phyloP scores from a whole-genome alignment of 30 jellyfish, hydroid and myxozoan species.

The Mastigias papua region DNA sequence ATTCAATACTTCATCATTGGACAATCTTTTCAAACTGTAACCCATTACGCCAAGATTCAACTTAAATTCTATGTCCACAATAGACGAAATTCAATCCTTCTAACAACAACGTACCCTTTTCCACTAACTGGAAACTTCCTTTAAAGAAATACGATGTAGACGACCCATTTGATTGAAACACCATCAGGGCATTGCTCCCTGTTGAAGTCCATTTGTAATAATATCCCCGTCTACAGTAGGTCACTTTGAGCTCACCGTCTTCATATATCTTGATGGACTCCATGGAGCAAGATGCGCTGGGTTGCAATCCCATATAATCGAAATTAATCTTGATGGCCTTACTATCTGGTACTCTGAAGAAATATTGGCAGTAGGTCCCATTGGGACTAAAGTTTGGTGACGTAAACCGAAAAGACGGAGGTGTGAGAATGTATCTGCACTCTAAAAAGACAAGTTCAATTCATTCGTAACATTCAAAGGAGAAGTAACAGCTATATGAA shows the following conservation, averaged over 20 bases:
- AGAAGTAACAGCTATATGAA: no score
- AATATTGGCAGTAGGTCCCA: not conserved
- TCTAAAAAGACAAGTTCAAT: not conserved
- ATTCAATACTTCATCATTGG: no score
- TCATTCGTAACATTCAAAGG: not conserved
- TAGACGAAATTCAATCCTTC: not conserved
- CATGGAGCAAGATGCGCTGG: not conserved
- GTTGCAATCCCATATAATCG: not conserved
- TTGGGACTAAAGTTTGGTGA: not conserved
- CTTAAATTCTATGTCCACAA: no score
- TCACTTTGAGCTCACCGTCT: not conserved
- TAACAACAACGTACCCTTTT: not conserved
- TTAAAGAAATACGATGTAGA: not conserved
- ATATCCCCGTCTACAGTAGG: not conserved
- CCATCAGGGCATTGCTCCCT: not conserved
- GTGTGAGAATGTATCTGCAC: not conserved
- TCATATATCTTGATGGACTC: not conserved
- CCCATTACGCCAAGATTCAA: no score
- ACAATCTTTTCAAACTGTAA: no score
- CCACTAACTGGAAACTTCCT: not conserved
- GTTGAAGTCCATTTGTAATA: not conserved
- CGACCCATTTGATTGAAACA: not conserved
- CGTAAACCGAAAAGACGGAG: not conserved
- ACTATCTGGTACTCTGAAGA: not conserved
- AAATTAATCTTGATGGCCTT: not conserved